Evolutionary conservation across 2,888 invertebrate species (phyloP), one percentile per base, ranked within the genome.

Genomic region (Sinotaia quadrata): DNA sequence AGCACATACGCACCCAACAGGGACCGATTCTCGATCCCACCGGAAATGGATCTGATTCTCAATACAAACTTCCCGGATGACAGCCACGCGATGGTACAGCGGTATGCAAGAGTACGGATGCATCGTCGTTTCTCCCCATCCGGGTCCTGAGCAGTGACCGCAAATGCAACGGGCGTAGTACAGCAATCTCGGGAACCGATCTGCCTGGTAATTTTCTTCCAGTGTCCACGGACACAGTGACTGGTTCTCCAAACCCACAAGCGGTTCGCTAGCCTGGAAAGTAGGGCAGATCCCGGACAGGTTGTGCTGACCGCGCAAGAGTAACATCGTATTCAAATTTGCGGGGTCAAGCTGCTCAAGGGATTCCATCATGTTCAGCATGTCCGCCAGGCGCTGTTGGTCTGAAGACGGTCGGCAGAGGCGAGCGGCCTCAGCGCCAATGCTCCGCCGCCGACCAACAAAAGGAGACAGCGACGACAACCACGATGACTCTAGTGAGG

Each of bases 151-250:
- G 49, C 70, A 70, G 24, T 61, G 31, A 10, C 70, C 70, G 31
- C 70, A 70, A n/a, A 67, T 49, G 33, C 70, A 70, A 10, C 67
- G 66, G 12, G 70, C 70, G 44, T 60, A 70, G 36, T 49, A 56
- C 67, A 70, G 49, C 29, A 67, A 41, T 37, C 61, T 36, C 1
- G 70, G 70, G 44, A 67, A 70, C 37, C 70, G 65, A 61, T 69
- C 56, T 15, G 52, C 51, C 58, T 66, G 47, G 18, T 65, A 69
- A 49, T 69, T 60, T n/a, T 59, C 52, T 47, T 66, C 60, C 31
- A 66, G 60, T 0, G 66, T 69, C 69, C 69, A 69, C 31, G 69
- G 69, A 37, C 69, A 69, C 52, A 69, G 66, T 4, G 69, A 69
- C 36, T 66, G 66, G 12, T 41, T 54, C 36, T 69, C 66, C 29